Base-by-base conservation (phyloP, 30 jellyfish, hydroid and myxozoan genomes). In the Aurelia aurita complex sp. Pacific region DNA sequence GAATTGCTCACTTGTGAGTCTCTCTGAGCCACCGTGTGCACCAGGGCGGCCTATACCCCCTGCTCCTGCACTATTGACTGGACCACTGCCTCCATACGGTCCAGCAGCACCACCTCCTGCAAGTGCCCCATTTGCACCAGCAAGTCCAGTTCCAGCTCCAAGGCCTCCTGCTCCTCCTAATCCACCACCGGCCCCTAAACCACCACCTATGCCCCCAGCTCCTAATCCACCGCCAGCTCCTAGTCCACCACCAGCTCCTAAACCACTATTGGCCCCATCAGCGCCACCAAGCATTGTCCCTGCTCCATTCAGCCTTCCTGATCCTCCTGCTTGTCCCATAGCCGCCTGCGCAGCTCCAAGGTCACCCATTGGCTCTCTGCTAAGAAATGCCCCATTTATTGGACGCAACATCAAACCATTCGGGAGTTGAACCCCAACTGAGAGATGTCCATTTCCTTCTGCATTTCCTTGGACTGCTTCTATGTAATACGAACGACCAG, bases 371-470 rank as follows among this genome's bases (percentile, higher is more conserved):
- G 97, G 94, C 82, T 71, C 97, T 67, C 98, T 94, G 79, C 88
- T 92, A 52, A 92, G 64, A 80, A 92, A 92, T 83, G 80, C 97
- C 8, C 98, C 96, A 9, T 94, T 52, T 17, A 92, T 92, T 29
- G 98, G 98, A 16, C 97, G 76, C 15, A 87, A 33, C 82, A 88
- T 77, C 29, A 92, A 86, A 2, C 98, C 98, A 64, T 92, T 89
- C 5, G 98, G 98, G 13, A 92, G 79, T 76, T 92, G 97, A 19
- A 82, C 97, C 15, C 97, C 98, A 60, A 92, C 96, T 2, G 98
- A 92, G 40, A 82, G 34, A 78, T 88, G 97, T 36, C 86, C 81
- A 35, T 76, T 70, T 29, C 98, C 98, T 42, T 83, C 79, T 18
- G 84, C 96, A 76, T 92, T 92, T 43, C 88, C 89, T 64, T 77